Conservation (phyloP, 2,113 vertebrate genomes). For the Spheniscus mendiculus region DNA sequence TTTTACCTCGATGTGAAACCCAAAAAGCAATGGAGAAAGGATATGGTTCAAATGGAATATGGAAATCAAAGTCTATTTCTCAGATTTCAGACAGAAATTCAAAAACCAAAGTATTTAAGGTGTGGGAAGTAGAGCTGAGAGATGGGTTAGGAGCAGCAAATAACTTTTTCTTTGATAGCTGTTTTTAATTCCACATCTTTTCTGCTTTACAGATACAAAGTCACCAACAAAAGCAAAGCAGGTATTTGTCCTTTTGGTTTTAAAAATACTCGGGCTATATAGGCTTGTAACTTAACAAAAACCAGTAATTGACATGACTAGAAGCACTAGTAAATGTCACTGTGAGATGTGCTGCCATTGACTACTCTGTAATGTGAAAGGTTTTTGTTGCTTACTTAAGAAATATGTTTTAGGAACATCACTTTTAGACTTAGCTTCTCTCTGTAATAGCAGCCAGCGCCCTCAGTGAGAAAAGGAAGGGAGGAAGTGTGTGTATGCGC, state of each 20-base stretch:
- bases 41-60: not conserved
- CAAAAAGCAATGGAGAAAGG: not conserved
- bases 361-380: not conserved
- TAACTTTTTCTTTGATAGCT: not conserved
- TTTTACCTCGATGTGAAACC: not conserved
- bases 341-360: not conserved
- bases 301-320: not conserved
- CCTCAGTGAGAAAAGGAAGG: not conserved
- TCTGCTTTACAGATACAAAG: slow-evolving; percentile 74
- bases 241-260: slow-evolving; percentile 73
- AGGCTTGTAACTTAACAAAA: not conserved
- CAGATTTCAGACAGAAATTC: not conserved
- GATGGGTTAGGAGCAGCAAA: not conserved
- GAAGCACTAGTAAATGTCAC: not conserved
- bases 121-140: not conserved
- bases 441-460: not conserved
- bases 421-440: not conserved
- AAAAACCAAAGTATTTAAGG: not conserved
- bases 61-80: not conserved
- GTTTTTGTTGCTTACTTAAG: not conserved
- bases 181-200: not conserved
- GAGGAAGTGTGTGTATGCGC: fast-evolving
- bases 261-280: not conserved
- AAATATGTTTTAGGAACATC: not conserved
- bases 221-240: slow-evolving; percentile 76